Evolutionary conservation across 2,113 vertebrate genomes (phyloP).

Genomic region (Halcyon senegalensis): DNA sequence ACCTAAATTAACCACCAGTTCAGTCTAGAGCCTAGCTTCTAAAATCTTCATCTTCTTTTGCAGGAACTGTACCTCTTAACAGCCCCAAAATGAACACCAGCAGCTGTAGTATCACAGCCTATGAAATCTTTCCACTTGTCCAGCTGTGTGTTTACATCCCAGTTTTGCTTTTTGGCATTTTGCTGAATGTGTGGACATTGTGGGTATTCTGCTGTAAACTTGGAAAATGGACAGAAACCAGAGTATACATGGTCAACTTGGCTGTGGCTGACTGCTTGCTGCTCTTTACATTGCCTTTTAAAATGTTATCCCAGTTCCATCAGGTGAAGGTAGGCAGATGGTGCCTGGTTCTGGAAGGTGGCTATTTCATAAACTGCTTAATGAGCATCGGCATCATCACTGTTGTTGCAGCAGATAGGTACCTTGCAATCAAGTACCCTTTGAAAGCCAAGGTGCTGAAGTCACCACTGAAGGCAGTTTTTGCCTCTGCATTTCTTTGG

Average conservation of each 20-base stretch:
- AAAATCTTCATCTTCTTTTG: constrained; percentile 15
- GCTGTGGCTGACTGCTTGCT: constrained; percentile 72
- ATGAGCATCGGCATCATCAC: constrained; percentile 66
- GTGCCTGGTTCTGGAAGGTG: constrained; percentile 38
- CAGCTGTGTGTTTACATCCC: constrained; percentile 46
- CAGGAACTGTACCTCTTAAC: neutral
- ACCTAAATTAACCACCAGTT: neutral
- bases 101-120: constrained; percentile 1
- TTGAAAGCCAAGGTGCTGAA: constrained; percentile 60
- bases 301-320: neutral
- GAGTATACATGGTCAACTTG: constrained; percentile 77
- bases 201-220: constrained; percentile 73
- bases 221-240: constrained; percentile 75
- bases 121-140: neutral
- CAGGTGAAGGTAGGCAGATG: neutral
- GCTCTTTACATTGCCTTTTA: constrained; percentile 73
- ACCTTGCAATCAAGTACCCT: constrained; percentile 65
- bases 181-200: constrained; percentile 68
- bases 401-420: constrained; percentile 57
- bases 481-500: constrained; percentile 69
- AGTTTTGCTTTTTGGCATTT: constrained; percentile 43
- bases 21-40: neutral
- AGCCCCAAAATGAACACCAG: neutral
- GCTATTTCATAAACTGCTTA: constrained; percentile 68
- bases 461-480: constrained; percentile 18